These are phyloP conservation scores for Epinotia ramella DNA, from an alignment of 2,888 invertebrate species.

Conservation along the genomic window DNA sequence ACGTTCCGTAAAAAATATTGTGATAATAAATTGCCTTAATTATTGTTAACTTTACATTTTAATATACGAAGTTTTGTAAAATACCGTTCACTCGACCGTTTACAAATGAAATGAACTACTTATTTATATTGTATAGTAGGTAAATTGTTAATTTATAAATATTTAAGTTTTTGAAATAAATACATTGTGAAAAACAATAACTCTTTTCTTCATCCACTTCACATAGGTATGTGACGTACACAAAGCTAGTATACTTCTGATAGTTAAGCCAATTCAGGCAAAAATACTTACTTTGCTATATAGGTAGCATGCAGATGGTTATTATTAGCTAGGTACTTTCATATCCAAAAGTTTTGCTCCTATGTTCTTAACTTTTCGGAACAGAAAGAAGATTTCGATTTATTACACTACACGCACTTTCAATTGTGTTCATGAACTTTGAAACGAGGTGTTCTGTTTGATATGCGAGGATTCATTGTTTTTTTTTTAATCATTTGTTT, in stretches of 20 bases:
- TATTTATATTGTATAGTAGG: constrained; percentile 62
- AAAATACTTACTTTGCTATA: no score
- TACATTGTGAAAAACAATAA: constrained; percentile 50
- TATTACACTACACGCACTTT: no score
- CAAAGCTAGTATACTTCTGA: no score
- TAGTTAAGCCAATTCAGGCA: no score
- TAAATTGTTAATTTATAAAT: constrained; percentile 68
- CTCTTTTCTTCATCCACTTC: constrained; percentile 1
- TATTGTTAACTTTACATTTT: constrained; percentile 44
- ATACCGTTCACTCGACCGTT: constrained; percentile 51
- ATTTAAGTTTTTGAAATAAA: constrained; percentile 67
- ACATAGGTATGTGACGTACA: no score
- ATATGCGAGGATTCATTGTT: no score
- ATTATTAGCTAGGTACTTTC: background rate
- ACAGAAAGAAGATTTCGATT: no score
- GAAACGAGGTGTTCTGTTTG: no score
- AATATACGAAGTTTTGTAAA: constrained; percentile 48
- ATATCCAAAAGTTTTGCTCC: background rate
- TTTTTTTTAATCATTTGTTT: no score
- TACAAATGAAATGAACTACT: constrained; percentile 54
- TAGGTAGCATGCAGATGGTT: no score
- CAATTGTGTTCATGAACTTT: no score
- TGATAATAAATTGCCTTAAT: constrained; percentile 79
- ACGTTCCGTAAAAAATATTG: constrained; percentile 61
- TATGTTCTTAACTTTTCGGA: background rate